Conservation (phyloP, 2,113 vertebrate species). For the Centrocercus urophasianus region DNA sequence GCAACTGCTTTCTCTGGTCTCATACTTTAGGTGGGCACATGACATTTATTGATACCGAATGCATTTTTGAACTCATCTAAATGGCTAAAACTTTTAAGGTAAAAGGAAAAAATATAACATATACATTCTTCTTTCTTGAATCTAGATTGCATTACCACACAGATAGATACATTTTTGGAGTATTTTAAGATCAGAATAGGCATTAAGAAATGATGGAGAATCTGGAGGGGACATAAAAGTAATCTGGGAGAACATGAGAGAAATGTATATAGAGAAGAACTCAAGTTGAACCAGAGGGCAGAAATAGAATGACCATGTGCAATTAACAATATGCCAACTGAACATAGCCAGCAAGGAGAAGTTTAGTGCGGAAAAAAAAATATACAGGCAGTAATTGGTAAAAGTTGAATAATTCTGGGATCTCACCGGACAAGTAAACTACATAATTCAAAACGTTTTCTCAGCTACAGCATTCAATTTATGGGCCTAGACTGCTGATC, state of each 20-base stretch:
- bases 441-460: slow-evolving; percentile 47
- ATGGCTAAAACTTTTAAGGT: background rate
- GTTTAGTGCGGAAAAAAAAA: background rate
- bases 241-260: background rate
- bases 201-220: background rate
- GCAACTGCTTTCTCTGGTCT: background rate
- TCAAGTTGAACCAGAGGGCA: background rate
- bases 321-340: slow-evolving; percentile 11
- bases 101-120: background rate
- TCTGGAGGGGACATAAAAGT: background rate
- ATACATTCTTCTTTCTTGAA: background rate
- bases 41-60: background rate
- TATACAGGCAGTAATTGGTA: background rate
- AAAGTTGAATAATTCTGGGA: slow-evolving; percentile 37
- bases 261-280: background rate
- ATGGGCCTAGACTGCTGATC: slow-evolving; percentile 31
- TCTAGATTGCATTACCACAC: background rate
- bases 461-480: slow-evolving; percentile 48
- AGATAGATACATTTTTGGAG: background rate
- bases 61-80: background rate
- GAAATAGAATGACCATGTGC: background rate
- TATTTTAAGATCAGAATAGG: background rate
- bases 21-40: background rate
- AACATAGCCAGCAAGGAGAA: background rate
- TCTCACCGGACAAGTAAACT: slow-evolving; percentile 31